Percentiles rank a stretch among this genome's conserved stretches.
Conservation (phyloP, 2,888 invertebrate species). For the Germaria angustata region DNA sequence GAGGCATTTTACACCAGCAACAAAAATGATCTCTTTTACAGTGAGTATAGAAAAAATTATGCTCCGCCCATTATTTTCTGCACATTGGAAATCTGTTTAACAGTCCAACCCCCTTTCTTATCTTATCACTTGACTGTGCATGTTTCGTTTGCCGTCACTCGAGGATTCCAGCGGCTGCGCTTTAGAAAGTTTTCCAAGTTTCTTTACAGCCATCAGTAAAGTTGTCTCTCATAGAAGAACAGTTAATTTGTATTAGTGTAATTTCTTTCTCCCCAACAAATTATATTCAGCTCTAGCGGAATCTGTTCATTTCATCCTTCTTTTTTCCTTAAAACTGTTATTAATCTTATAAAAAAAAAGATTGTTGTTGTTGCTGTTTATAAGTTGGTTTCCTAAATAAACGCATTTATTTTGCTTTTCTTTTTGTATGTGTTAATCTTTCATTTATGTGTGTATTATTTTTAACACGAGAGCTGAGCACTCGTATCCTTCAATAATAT, state of each 20-base stretch:
- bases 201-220: background rate
- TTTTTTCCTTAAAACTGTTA: slow-evolving; percentile 18
- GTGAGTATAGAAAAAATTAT: background rate
- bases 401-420: slow-evolving; percentile 35
- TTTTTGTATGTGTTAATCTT: slow-evolving; percentile 20
- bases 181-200: background rate
- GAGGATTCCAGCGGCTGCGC: slow-evolving; percentile 51
- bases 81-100: slow-evolving; percentile 54
- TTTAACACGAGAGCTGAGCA: slow-evolving; percentile 28
- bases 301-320: slow-evolving; percentile 39
- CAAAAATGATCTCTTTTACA: slow-evolving; percentile 13
- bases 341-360: background rate
- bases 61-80: slow-evolving; percentile 54
- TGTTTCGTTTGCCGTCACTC: slow-evolving; percentile 20
- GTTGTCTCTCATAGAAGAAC: background rate
- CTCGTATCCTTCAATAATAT: slow-evolving; percentile 61
- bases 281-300: slow-evolving; percentile 48
- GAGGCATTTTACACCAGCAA: background rate
- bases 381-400: slow-evolving; percentile 21
- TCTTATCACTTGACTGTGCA: slow-evolving; percentile 41
- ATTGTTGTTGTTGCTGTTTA: background rate
- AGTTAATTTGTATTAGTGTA: no score
- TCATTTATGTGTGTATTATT: slow-evolving; percentile 54
- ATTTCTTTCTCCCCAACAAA: background rate
- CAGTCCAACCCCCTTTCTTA: slow-evolving; percentile 58